Evolutionary conservation across 2,797 vertebrate genomes (phyloP).

Genomic region (Nyctibius grandis): DNA sequence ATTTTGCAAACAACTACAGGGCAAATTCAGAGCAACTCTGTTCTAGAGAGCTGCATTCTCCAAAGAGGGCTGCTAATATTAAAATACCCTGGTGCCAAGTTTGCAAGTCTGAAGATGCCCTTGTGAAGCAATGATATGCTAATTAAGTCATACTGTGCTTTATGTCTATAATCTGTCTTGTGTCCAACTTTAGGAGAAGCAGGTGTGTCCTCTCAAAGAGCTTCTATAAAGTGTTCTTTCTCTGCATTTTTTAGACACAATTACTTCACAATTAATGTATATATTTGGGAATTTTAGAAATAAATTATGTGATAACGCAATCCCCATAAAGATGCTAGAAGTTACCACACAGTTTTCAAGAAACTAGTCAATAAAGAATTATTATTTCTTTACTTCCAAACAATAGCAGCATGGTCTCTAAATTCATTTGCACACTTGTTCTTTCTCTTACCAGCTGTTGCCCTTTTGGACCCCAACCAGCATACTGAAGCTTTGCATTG

Average conservation of each 20-base stretch:
- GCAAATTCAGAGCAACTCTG: not conserved
- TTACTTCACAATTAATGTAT: not conserved
- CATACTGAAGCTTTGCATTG: slow-evolving; percentile 89
- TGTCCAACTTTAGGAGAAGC: not conserved
- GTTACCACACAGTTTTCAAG: not conserved
- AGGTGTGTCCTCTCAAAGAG: not conserved
- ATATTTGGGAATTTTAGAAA: not conserved
- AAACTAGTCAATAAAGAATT: not conserved
- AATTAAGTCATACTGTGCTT: not conserved
- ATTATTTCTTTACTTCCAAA: not conserved
- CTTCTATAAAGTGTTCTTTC: not conserved
- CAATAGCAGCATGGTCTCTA: not conserved
- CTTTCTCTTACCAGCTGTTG: slow-evolving; percentile 93
- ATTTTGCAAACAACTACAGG: not conserved
- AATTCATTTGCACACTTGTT: not conserved
- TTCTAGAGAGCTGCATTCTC: not conserved
- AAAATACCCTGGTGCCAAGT: not conserved
- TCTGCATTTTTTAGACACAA: not conserved
- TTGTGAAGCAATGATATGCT: not conserved
- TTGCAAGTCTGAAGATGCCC: not conserved
- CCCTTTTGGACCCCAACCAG: slow-evolving; percentile 93
- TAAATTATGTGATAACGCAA: not conserved
- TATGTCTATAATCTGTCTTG: not conserved
- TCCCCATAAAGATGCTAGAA: not conserved
- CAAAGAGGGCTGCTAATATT: not conserved